Conservation (phyloP, 2,113 vertebrate species). For the Azemiops feae region DNA sequence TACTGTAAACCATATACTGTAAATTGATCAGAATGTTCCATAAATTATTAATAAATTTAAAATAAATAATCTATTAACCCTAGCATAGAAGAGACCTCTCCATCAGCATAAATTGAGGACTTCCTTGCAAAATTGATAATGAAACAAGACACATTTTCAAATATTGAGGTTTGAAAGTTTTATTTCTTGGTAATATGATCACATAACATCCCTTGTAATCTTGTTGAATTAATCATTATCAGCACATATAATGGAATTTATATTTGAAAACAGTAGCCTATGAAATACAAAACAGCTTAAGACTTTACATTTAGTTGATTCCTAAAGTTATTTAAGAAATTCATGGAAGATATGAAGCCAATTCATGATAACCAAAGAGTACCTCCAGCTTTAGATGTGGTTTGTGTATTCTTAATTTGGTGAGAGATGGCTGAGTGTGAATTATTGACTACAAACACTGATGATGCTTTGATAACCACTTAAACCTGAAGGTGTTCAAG, state of each 20-base stretch:
- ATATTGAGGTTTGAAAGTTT: background rate
- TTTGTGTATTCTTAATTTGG: background rate
- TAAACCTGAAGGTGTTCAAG: background rate
- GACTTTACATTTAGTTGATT: background rate
- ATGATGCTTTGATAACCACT: background rate
- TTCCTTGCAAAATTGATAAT: no score
- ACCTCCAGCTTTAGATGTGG: background rate
- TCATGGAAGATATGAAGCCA: background rate
- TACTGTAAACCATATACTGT: no score
- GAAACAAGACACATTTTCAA: no score
- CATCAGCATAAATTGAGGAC: no score
- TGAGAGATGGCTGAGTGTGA: background rate
- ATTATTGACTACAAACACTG: background rate
- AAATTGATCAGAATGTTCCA: no score
- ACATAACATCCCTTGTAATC: background rate
- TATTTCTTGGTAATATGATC: background rate
- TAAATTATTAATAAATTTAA: no score
- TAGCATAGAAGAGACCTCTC: no score
- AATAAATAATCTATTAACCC: no score
- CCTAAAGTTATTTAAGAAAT: background rate
- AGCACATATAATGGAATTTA: background rate
- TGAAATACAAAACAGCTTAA: background rate
- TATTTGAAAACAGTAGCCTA: background rate
- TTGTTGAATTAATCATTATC: background rate
- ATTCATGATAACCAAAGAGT: background rate